These are phyloP conservation scores for Dipodomys merriami DNA, from an alignment of 2,113 vertebrate genomes.

Conservation along the genomic window DNA sequence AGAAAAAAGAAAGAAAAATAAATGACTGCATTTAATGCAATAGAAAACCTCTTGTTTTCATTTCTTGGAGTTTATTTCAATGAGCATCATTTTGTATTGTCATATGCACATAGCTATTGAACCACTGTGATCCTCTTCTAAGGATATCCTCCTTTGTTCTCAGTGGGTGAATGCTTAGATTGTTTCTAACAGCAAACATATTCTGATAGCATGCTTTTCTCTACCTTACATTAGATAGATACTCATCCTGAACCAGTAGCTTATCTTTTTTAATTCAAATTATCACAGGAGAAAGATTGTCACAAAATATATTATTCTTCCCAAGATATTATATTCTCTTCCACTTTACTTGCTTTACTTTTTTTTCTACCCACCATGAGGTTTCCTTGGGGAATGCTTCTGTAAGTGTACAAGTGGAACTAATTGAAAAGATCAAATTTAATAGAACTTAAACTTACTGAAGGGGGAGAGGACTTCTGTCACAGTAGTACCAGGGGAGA, in stretches of 20 bases:
- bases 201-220: not conserved
- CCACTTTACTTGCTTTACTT: not conserved
- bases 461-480: conserved; percentile 61
- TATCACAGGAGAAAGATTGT: not conserved
- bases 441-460: conserved; percentile 69
- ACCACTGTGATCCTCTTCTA: too few species aligned
- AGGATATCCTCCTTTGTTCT: too few species aligned
- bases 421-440: conserved; percentile 75
- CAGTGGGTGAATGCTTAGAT: not conserved
- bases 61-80: too few species aligned
- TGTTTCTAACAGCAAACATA: not conserved
- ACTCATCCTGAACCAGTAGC: not conserved
- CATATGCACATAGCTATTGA: too few species aligned
- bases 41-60: too few species aligned
- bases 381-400: conserved; percentile 57
- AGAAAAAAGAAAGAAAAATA: too few species aligned
- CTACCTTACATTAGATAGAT: not conserved
- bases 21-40: too few species aligned
- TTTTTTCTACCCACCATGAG: not conserved
- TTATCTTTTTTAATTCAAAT: conserved; percentile 38
- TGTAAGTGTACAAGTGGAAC: conserved; percentile 41
- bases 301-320: conserved; percentile 26
- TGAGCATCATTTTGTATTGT: too few species aligned
- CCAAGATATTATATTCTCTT: conserved; percentile 13
- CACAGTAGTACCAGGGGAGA: conserved; percentile 20